Base-by-base conservation (phyloP, 2,113 vertebrate species). In the Corydoras sp. region DNA sequence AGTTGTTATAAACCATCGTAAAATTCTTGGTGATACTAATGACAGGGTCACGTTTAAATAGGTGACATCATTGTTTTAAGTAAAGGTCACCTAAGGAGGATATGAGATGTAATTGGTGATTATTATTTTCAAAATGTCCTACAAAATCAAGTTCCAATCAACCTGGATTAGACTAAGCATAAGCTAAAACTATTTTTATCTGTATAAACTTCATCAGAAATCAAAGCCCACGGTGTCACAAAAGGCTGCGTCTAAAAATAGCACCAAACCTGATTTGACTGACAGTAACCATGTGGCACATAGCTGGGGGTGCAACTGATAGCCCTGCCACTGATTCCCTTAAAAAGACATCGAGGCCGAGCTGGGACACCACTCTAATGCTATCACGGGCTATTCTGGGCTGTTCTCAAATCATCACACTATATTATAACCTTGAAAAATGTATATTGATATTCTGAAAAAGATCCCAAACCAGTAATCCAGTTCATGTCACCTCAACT, bases 341-440 rank as follows among this genome's bases (percentile, higher is more conserved):
- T 99, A 99, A 99, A 99, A 99, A 99, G 97, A 90, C 94, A 98
- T 95, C 78, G 83, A 80, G 9, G 84, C 83, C 86, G 84, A 87
- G 90, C 88, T 88, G 88, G 89, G 89, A 86, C 89, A 86, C 88
- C 90, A 86, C 80, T 73, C 75, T 80, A 86, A 85, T 91, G 92
- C 90, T 92, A 92, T 96, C 95, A 94, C 90, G 80, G 85, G 87
- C 93, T 99, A 99, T 98, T 99, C 91, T 92, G 90, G 92, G 94
- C 88, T 73, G 71, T 82, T 82, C 87, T 87, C 74, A 71, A 83
- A 88, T 88, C 87, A 87, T 88, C 85, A 83, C 82, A 79, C 73
- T 83, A 85, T 78, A 85, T 83, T 86, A 87, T 90, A 93, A 94
- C 91, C 92, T 91, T 91, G 89, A 91, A 80, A 43, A 4, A 43